Evolutionary conservation across 2,113 vertebrate genomes (phyloP), one percentile per base, ranked within the genome.

Genomic region (Megaceryle torquata): DNA sequence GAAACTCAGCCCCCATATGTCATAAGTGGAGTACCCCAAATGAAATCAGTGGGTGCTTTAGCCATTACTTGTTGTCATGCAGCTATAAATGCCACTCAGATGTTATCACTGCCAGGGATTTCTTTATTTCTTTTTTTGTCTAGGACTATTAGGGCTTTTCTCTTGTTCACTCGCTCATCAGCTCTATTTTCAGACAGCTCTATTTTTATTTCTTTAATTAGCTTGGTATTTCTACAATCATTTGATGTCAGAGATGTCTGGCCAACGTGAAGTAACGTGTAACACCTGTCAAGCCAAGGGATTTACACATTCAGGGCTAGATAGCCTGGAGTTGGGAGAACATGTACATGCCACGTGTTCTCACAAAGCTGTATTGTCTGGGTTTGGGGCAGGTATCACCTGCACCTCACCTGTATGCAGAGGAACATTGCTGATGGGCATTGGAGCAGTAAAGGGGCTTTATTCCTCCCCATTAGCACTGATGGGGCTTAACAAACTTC

Each of bases 341-440:
- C 3, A 5, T 0, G 2, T 33, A 26, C 15, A 41, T 1, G 2
- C 20, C 14, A 13, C 1, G 0, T 63, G 43, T 44, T 90, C 39
- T 90, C 59, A 82, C 65, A 89, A 67, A 86, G 75, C 74, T 8
- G 0, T 15, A 6, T 29, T 93, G 29, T 82, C 37, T 61, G 53
- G 35, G 26, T 65, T 79, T 76, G 22, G 67, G 51, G 31, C 70
- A 67, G 28, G 10, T 86, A 9, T 25, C 4, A 4, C 75, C 56
- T 6, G 1, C 50, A 60, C 28, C 33, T 70, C 48, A 59, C 15
- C 35, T 83, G 46, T n/a, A 28, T 10, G 1, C 4, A 3, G 4
- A 6, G 29, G 12, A 35, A 21, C 16, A 11, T 25, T 80, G 35
- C 54, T 80, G 28, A 54, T 3, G 22, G 48, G 37, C 9, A 43